Conservation (phyloP, 2,113 vertebrate genomes). For the Ailurus styani region DNA sequence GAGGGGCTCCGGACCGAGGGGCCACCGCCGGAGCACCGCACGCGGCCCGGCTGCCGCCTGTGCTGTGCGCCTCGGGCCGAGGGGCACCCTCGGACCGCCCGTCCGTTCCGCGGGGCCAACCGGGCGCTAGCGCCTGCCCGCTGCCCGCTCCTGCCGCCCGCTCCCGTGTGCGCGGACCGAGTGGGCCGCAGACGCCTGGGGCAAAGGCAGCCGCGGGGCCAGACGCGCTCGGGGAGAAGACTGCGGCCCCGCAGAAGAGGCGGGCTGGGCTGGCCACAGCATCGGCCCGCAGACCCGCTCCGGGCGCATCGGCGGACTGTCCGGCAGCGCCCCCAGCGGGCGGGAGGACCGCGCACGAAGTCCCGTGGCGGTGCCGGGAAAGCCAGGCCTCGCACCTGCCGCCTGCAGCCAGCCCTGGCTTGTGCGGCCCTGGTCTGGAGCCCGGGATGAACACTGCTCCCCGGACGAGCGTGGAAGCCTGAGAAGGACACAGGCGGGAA, state of each 20-base stretch:
- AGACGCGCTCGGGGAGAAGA: background rate
- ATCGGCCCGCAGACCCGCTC: background rate
- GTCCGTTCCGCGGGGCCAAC: too few relatives aligned
- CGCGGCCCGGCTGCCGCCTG: too few relatives aligned
- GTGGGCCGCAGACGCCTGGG: background rate
- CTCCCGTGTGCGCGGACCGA: background rate
- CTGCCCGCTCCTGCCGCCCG: accelerated
- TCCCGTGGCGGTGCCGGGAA: accelerated
- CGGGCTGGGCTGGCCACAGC: background rate
- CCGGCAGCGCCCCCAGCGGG: background rate
- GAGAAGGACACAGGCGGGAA: background rate
- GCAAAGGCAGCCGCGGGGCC: background rate
- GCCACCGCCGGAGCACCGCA: too few relatives aligned
- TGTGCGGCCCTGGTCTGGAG: background rate
- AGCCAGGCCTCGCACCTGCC: too few relatives aligned
- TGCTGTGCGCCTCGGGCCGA: too few relatives aligned
- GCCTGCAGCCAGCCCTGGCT: background rate
- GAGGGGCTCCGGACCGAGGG: background rate
- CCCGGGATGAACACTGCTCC: background rate
- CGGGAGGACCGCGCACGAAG: background rate
- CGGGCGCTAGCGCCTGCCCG: too few relatives aligned
- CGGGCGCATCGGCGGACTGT: background rate
- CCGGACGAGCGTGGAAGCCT: background rate
- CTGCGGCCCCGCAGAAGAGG: background rate
- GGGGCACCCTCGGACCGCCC: too few relatives aligned